phyloP scores from a whole-genome alignment of 2,797 vertebrate species.

The Menidia menidia region DNA sequence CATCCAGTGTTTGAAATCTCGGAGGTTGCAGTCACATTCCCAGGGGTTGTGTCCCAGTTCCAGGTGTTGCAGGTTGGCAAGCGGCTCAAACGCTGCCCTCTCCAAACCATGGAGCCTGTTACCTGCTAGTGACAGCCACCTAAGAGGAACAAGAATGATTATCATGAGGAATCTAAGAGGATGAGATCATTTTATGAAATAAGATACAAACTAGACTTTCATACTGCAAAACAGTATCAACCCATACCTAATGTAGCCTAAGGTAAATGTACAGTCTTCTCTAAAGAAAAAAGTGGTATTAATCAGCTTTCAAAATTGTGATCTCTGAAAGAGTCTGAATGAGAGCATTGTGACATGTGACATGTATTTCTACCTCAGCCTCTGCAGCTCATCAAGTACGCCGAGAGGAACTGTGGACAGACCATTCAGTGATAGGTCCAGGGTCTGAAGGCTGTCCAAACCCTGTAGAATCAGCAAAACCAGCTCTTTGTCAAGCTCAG shows the following conservation, averaged over 20 bases:
- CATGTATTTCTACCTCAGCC: conserved; percentile 79
- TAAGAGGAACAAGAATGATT: conserved; percentile 16
- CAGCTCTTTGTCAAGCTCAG: conserved; percentile 1
- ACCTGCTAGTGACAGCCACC: conserved; percentile 91
- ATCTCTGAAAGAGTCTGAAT: background rate
- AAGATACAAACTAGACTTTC: too few species aligned
- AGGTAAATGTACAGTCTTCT: too few species aligned
- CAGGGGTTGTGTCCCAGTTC: conserved; percentile 96
- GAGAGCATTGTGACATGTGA: background rate
- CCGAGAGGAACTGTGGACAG: conserved; percentile 90
- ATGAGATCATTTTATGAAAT: background rate
- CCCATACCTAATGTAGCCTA: too few species aligned
- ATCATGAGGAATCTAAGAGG: background rate
- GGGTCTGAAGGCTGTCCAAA: conserved; percentile 85
- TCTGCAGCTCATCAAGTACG: conserved; percentile 89
- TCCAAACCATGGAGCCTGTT: conserved; percentile 94
- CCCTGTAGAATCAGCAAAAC: conserved; percentile 76
- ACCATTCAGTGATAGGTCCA: conserved; percentile 96
- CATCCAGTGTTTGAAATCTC: conserved; percentile 99
- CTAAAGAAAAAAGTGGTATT: too few species aligned
- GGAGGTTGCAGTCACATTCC: conserved; percentile 98
- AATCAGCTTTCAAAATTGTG: too few species aligned
- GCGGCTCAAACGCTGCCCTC: conserved; percentile 93
- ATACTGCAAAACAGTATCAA: too few species aligned
- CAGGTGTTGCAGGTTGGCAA: conserved; percentile 91